phyloP scores from a whole-genome alignment of 1,140 invertebrate genomes.

The Sycophaga agraensis region DNA sequence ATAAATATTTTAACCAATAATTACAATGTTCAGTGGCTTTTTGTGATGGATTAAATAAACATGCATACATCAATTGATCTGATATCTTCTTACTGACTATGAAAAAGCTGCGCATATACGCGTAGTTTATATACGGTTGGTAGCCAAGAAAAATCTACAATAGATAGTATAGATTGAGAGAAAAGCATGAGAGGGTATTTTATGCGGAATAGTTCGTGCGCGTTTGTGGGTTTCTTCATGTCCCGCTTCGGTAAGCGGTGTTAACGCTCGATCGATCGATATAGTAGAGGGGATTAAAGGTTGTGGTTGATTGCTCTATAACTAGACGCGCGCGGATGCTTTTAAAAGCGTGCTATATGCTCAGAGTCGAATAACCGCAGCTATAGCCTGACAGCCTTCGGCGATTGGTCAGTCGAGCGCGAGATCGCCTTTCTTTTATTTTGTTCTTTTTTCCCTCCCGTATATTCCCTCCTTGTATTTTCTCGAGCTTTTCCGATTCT shows the following conservation, averaged over 20 bases:
- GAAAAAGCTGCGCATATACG: no score
- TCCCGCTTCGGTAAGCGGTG: not conserved
- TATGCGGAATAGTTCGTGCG: not conserved
- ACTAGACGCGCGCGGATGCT: not conserved
- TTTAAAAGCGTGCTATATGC: no score
- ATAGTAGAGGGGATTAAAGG: slow-evolving; percentile 35
- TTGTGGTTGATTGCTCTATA: slow-evolving; percentile 4
- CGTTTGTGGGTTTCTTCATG: not conserved
- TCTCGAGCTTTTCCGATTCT: slow-evolving; percentile 30
- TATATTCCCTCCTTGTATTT: not conserved
- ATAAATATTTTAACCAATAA: no score
- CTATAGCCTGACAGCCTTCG: not conserved
- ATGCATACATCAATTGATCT: no score
- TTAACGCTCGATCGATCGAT: slow-evolving; percentile 38
- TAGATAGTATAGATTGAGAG: not conserved
- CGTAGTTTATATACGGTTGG: no score
- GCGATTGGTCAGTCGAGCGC: slow-evolving; percentile 28
- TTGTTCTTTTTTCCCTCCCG: not conserved
- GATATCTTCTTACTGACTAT: no score
- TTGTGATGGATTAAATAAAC: no score
- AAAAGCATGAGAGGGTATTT: not conserved
- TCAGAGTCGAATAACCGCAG: not conserved
- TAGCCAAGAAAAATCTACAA: not conserved
- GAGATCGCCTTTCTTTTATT: slow-evolving; percentile 35
- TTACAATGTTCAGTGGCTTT: no score